Base-by-base conservation (phyloP, 2,888 invertebrate species). In the Archips xylosteana region DNA sequence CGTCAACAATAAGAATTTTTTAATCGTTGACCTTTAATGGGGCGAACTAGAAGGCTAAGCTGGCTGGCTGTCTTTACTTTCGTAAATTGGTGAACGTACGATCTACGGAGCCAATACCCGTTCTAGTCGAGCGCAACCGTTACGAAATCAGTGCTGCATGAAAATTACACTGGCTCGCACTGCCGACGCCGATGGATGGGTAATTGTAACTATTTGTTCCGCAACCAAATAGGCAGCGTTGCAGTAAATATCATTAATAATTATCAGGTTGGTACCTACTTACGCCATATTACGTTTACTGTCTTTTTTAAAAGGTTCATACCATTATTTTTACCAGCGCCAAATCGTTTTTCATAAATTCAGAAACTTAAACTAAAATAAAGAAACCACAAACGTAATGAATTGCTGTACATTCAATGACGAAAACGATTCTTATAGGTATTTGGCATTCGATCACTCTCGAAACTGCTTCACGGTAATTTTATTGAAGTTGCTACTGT, bases 41-140 rank as follows among this genome's bases (percentile, higher is more conserved):
- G 51, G 51, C 57, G 47, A 60, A 68, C 51, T 64, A 71, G 59
- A 64, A 54, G 75, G 72, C 75, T 71, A 62, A 57, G 74, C 70
- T 66, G 72, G 75, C 74, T 69, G 49, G 72, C 70, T 66, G 71
- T 76, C 74, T 69, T 71, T 65, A 64, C 67, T 76, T 76, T 71
- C 74, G 72, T 76, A 68, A 75, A 76, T 67, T 79, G 76, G 85
- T 88, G 87, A 90, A 88, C 89, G 87, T 87, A 84, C 82, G 85
- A 87, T 85, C 81, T 87, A 85, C 86, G 83, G 84, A 89, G 89
- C 89, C 89, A 88, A 92, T 91, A 92, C 91, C 88, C 91, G 94
- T 94, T 94, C 92, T 91, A 92, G 90, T 89, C 89, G 90, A 91
- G 84, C 91, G 92, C 92, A 92, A 91, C 93, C 92, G 93, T 94